Percentiles rank a stretch among this genome's conserved stretches.
phyloP scores from a whole-genome alignment of 2,797 vertebrate genomes.

The Muraenolepis orangiensis region DNA sequence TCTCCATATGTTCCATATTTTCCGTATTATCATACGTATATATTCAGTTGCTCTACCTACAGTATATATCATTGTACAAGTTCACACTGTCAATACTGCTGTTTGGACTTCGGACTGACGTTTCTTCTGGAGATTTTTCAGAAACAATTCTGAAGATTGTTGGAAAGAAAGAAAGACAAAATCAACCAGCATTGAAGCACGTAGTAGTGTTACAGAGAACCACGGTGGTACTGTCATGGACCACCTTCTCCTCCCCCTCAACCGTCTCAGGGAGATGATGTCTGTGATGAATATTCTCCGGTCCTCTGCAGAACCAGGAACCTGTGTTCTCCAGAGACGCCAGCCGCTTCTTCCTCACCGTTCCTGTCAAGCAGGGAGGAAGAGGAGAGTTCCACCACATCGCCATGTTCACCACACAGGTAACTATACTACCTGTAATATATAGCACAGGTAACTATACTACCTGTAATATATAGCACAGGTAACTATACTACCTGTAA shows the following conservation, averaged over 20 bases:
- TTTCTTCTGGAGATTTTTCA: neutral
- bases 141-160: neutral
- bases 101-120: neutral
- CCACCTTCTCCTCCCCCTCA: too few relatives aligned
- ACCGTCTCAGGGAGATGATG: too few relatives aligned
- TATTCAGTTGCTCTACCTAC: neutral
- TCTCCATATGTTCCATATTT: neutral
- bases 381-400: conserved; percentile 97
- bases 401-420: conserved; percentile 93
- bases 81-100: neutral
- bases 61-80: too few relatives aligned
- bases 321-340: conserved; percentile 84
- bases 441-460: neutral
- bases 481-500: neutral
- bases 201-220: too few relatives aligned
- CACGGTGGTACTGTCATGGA: too few relatives aligned
- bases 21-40: too few relatives aligned
- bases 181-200: neutral
- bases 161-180: too few relatives aligned
- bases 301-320: conserved; percentile 81
- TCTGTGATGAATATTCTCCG: conserved; percentile 4
- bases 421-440: conserved; percentile 44
- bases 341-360: conserved; percentile 90
- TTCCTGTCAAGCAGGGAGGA: conserved; percentile 96
- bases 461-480: neutral